phyloP scores from a whole-genome alignment of 1,140 invertebrate species.

The Eupeodes corollae region DNA sequence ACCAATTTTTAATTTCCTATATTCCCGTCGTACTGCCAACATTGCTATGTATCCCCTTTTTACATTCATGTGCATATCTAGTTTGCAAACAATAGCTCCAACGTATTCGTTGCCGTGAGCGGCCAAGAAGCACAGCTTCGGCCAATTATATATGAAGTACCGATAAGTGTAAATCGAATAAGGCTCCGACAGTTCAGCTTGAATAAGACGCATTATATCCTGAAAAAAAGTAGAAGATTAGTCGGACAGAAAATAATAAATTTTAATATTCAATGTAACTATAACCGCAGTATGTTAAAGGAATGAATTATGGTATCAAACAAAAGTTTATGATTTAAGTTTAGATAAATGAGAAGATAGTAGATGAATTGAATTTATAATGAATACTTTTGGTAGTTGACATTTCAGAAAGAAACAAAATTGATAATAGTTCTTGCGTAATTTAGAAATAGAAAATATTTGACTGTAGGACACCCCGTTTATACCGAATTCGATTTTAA shows the following conservation, averaged over 20 bases:
- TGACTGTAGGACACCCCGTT: no score
- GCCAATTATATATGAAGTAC: constrained; percentile 99
- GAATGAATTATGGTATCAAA: no score
- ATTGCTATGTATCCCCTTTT: constrained; percentile 97
- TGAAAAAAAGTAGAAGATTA: constrained; percentile 5
- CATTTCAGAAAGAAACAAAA: no score
- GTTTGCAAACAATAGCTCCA: constrained; percentile 95
- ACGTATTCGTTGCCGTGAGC: constrained; percentile 78
- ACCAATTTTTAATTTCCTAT: constrained; percentile 85
- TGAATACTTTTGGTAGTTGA: no score
- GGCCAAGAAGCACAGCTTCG: constrained; percentile 93
- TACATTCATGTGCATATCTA: constrained; percentile 81
- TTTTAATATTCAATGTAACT: no score
- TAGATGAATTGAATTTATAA: no score
- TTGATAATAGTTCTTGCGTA: no score
- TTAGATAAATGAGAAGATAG: no score
- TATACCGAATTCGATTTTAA: no score
- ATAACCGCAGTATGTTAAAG: no score
- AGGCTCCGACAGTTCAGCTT: constrained; percentile 97
- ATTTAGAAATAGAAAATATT: no score
- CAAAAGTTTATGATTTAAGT: no score
- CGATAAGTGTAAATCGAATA: constrained; percentile 99
- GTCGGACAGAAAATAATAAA: background rate
- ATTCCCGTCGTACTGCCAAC: constrained; percentile 94
- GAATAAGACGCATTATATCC: constrained; percentile 94